Evolutionary conservation across 2,888 invertebrate species (phyloP), one percentile per base, ranked within the genome.

Genomic region (Ceriagrion tenellum): DNA sequence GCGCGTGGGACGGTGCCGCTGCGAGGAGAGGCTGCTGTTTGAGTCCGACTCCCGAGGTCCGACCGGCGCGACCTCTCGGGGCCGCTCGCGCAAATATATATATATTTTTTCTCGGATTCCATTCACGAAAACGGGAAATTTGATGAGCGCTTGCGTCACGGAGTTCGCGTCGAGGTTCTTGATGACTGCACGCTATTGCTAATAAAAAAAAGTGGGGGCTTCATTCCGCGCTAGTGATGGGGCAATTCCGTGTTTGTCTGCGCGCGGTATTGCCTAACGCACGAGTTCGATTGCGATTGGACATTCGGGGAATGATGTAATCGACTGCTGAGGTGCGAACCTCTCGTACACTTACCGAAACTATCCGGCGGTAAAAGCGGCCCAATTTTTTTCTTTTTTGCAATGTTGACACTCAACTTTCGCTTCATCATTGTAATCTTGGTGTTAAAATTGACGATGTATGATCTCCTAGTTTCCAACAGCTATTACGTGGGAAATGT

Each of bases 101-200:
- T 26, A 8, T 56, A 8, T 16, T 30, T 81, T 20, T 26, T 35
- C 6, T 35, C 81, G 81, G 16, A 81, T 81, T 81, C 81, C 81
- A 35, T 81, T 81, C 13, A 81, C 35, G 81, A 81, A 81, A 81
- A 81, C 18, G 35, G 81, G 81, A 81, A 81, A 81, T 81, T 81
- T 81, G 81, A 81, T 35, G 81, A 81, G 81, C 35, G 35, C 1
- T 69, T 69, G 69, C 69, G 69, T 69, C 69, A 69, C 69, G 69
- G 18, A 59, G 69, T 69, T n/a, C 3, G 69, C 69, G n/a, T 69
- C 69, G n/a, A 69, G 0, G 35, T 81, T 81, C 35, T 35, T 35
- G 35, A 81, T 81, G 81, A 81, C 81, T 81, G 35, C 16, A 18
- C 16, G 13, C 35, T 35, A 35, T 35, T 81, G 81, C 81, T 81